Conservation (phyloP, 2,797 vertebrate genomes). For the Phoebastria nigripes region DNA sequence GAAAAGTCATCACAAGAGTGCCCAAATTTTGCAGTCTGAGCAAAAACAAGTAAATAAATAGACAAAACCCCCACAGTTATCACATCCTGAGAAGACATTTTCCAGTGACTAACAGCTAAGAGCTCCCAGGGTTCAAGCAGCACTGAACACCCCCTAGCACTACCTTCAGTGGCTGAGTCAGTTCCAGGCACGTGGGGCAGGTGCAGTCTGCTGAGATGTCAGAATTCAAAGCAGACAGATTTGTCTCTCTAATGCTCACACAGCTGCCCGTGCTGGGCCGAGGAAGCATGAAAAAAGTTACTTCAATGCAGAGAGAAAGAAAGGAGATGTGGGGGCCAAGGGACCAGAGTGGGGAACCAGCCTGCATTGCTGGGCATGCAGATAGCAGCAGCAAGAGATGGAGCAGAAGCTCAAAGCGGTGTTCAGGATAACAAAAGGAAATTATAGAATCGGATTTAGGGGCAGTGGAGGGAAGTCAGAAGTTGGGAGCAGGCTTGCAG, state of each 20-base stretch:
- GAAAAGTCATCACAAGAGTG: not conserved
- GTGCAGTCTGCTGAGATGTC: not conserved
- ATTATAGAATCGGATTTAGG: not conserved
- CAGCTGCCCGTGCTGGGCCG: not conserved
- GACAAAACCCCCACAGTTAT: not conserved
- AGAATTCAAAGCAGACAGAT: not conserved
- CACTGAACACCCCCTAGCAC: not conserved
- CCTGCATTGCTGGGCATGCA: not conserved
- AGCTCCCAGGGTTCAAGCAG: not conserved
- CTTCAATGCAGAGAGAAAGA: not conserved
- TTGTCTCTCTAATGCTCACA: not conserved
- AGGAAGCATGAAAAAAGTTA: not conserved
- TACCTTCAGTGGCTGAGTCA: not conserved
- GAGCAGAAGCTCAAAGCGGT: not conserved
- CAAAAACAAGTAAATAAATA: not conserved
- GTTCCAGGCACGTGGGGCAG: not conserved
- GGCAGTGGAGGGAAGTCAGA: not conserved
- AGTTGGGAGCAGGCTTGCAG: not conserved
- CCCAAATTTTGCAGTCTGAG: not conserved
- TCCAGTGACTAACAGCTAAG: not conserved
- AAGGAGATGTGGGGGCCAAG: not conserved
- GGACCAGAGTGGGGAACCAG: not conserved
- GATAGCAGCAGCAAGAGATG: not conserved
- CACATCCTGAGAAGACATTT: not conserved
- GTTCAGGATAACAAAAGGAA: not conserved